A percentile compares a stretch with the other conserved stretches of the same genome.
These are phyloP conservation scores for Turdus rufiventris DNA, from an alignment of 2,113 vertebrate genomes.

Conservation along the genomic window DNA sequence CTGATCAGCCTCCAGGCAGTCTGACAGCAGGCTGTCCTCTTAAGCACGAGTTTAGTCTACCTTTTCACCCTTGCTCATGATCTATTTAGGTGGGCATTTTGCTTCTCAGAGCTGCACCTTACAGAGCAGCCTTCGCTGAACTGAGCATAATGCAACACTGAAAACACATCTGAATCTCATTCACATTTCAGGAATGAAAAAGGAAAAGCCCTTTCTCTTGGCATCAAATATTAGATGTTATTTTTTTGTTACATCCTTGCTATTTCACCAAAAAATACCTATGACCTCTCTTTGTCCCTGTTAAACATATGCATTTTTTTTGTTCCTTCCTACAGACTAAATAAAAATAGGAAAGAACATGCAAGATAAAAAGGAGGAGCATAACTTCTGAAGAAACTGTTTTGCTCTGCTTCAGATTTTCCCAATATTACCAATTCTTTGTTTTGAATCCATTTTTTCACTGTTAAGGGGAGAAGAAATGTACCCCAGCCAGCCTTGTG, in stretches of 20 bases:
- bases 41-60: background rate
- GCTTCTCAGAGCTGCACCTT: background rate
- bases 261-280: background rate
- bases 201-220: constrained; percentile 18
- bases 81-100: constrained; percentile 25
- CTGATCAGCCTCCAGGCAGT: background rate
- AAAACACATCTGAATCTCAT: constrained; percentile 36
- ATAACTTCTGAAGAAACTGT: constrained; percentile 18
- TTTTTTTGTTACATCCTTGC: background rate
- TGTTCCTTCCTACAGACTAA: background rate
- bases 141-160: background rate
- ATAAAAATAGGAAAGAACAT: background rate
- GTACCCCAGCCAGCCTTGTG: constrained; percentile 42
- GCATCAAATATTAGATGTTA: background rate
- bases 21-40: constrained; percentile 3
- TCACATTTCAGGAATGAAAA: constrained; percentile 10
- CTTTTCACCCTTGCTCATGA: background rate
- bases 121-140: background rate
- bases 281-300: background rate
- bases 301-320: background rate
- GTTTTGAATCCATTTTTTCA: constrained; percentile 58
- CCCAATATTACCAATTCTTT: constrained; percentile 47
- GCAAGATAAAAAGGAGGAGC: constrained; percentile 32
- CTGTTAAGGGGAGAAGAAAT: constrained; percentile 49
- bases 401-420: constrained; percentile 13